Percentiles rank a stretch among this genome's conserved stretches.
Conservation (phyloP, 2,888 invertebrate genomes). For the Ypsolopha sequella region DNA sequence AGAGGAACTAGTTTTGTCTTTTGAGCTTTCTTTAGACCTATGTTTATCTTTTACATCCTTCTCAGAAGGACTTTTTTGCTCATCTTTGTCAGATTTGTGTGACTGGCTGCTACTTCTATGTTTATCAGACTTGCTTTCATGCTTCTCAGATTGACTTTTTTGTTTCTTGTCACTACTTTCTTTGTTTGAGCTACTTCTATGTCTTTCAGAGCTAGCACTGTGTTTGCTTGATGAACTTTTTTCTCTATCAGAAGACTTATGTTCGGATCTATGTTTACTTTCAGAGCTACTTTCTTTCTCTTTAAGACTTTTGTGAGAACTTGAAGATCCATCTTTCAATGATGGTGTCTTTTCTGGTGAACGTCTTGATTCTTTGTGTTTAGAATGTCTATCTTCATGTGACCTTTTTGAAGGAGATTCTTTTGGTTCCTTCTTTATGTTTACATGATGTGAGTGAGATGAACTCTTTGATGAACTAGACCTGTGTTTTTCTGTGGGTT, state of each 20-base stretch:
- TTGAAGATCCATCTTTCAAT: conserved; percentile 28
- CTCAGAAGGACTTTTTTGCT: conserved; percentile 8
- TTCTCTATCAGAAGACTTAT: conserved; percentile 26
- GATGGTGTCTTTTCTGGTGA: conserved; percentile 26
- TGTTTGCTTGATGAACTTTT: conserved; percentile 21
- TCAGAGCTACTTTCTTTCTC: conserved; percentile 31
- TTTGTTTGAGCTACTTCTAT: conserved; percentile 15
- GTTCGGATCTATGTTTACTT: conserved; percentile 31
- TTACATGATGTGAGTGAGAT: conserved; percentile 22
- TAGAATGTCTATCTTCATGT: conserved; percentile 24
- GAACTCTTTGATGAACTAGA: conserved; percentile 29
- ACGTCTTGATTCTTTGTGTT: conserved; percentile 26
- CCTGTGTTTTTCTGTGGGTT: conserved; percentile 21
- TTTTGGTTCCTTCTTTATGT: conserved; percentile 21
- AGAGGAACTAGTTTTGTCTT: conserved; percentile 29
- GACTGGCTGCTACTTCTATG: conserved; percentile 22
- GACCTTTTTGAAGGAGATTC: conserved; percentile 21
- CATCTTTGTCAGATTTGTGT: conserved; percentile 29
- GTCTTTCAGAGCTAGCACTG: conserved; percentile 21
- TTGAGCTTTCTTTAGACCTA: conserved; percentile 29
- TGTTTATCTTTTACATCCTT: conserved; percentile 10
- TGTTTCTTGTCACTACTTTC: conserved; percentile 8
- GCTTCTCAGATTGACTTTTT: conserved; percentile 9
- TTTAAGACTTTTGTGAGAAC: conserved; percentile 19
- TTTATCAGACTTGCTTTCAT: conserved; percentile 7